Percentiles rank a stretch among this genome's conserved stretches.
phyloP scores from a whole-genome alignment of 2,797 vertebrate species.

The Zalophus californianus region DNA sequence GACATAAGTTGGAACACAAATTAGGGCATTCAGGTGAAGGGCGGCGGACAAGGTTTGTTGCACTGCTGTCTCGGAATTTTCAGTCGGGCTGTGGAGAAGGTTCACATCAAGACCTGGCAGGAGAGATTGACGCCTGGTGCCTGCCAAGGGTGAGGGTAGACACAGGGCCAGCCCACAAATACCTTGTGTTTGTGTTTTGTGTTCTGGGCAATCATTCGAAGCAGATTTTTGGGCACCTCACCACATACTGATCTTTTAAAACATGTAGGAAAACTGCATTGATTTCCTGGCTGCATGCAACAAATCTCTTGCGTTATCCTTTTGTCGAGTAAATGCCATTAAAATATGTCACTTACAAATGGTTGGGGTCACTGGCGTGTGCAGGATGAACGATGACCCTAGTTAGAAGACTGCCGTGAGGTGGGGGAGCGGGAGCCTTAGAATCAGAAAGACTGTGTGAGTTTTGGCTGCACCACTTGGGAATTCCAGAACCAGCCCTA shows the following conservation, averaged over 20 bases:
- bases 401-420: neutral
- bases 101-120: neutral
- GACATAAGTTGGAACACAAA: neutral
- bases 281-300: neutral
- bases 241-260: neutral
- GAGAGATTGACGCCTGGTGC: neutral
- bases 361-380: neutral
- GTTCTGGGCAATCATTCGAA: neutral
- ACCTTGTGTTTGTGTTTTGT: neutral
- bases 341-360: neutral
- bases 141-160: neutral
- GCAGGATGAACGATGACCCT: neutral
- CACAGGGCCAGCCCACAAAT: rapidly evolving
- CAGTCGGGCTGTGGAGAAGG: neutral
- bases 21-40: neutral
- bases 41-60: neutral
- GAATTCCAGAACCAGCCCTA: neutral
- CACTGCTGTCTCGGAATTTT: neutral
- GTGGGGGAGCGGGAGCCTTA: neutral
- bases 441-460: neutral
- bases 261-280: neutral
- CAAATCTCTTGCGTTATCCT: neutral
- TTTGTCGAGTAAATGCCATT: neutral
- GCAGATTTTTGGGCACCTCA: constrained; percentile 27
- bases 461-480: neutral